Base-by-base conservation (phyloP, 2,113 vertebrate genomes). In the Anthoscopus minutus region DNA sequence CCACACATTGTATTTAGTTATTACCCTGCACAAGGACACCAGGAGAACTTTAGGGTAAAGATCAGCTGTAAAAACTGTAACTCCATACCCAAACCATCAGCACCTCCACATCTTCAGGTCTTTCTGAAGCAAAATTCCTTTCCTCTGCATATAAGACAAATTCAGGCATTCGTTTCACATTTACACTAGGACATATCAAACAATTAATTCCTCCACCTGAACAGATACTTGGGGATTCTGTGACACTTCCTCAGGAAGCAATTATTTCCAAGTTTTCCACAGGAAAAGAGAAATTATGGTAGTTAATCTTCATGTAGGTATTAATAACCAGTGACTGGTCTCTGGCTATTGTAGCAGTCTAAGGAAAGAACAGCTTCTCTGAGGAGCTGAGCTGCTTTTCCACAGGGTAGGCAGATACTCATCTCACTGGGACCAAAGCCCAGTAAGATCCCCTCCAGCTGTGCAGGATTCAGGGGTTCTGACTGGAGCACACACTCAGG, bases 351-450 rank as follows among this genome's bases (percentile, higher is more conserved):
- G 20, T 2, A 90, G 44, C 10, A 47, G 11, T 19, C 22, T 62
- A 16, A 37, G 58, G 64, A 66, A 56, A 71, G 12, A 81, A 6
- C 6, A 70, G 51, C n/a, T 0, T 0, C 58, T 73, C 45, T 53
- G 28, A 45, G 69, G 27, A 73, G 45, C 37, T 37, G 15, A 12
- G 25, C 47, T 84, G 28, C 47, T 80, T 69, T 53, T 35, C 54
- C 15, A 18, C 1, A 3, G 40, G 23, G n/a, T 1, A 21, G 6
- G 50, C 37, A 51, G 27, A 22, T 6, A 6, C 22, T 50, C 11
- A 1, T 6, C 37, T 23, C 58, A 5, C 37, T 6, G 23, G 23
- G 28, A 74, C 7, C 5, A 66, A 50, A 71, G 38, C 21, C 30
- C 19, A 33, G 9, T 1, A 25, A 61, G 45, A 61, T 31, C 14